Evolutionary conservation across 2,797 vertebrate species (phyloP), one percentile per base, ranked within the genome.

Genomic region (Sebastes diploproa): DNA sequence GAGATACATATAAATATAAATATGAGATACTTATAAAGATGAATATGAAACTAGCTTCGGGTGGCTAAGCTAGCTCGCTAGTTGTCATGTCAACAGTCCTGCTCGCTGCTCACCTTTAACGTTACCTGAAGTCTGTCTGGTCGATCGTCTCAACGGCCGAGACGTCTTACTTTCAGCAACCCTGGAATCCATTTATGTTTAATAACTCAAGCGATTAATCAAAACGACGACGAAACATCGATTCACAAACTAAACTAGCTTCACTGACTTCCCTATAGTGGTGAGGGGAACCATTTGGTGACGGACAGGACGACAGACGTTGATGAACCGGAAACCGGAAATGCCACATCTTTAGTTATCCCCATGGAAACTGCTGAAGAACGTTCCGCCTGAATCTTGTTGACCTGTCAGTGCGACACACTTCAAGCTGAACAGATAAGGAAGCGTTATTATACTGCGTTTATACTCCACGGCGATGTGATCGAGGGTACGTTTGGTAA

Each of bases 181-280:
- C 0, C 38, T 29, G 1, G 85, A 42, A 74, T 94, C 91, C 94
- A 95, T 95, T 63, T 80, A 9, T n/a, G 30, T 55, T 18, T 14
- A 1, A 56, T 1, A 66, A 76, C 14, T 30, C 14, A 1, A n/a
- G 4, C 1, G 5, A 80, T 75, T 60, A 85, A 66, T 73, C 12
- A 61, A 63, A 5, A 55, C 32, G 9, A 71, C 6, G 12, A 50
- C 7, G 2, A 65, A 34, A 2, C 88, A 90, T 85, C 46, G 52
- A 58, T 14, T 42, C 16, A 25, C 4, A 4, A 3, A n/a, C 8
- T 13, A n/a, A n/a, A 55, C 34, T 1, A 7, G 27, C 11, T 22
- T 42, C 34, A 0, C 7, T 1, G 13, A 83, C 76, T 90, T 86
- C 80, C 84, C 14, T 12, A 1, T 20, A 9, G 8, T 22, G 23